A percentile compares a stretch with the other conserved stretches of the same genome.
These are phyloP conservation scores for Lethocerus indicus DNA, from an alignment of 1,140 invertebrate species.

Conservation along the genomic window DNA sequence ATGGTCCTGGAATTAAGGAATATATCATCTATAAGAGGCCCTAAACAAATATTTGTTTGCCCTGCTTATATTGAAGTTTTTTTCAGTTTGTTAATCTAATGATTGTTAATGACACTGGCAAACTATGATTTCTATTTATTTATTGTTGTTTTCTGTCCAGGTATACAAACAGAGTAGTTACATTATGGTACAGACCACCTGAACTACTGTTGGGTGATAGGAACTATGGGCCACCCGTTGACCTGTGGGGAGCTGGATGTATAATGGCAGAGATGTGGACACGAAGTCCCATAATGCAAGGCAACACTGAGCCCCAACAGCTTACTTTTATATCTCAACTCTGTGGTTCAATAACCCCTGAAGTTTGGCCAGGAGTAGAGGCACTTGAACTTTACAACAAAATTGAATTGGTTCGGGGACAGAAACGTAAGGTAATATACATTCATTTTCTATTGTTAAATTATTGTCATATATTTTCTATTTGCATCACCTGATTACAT, in stretches of 20 bases:
- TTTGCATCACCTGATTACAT: no score
- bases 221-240: slow-evolving; percentile 92
- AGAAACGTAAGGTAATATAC: slow-evolving; percentile 62
- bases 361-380: slow-evolving; percentile 91
- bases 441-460: slow-evolving; percentile 6
- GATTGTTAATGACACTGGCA: no score
- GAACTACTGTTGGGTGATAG: slow-evolving; percentile 77
- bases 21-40: no score
- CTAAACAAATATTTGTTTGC: no score
- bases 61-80: no score
- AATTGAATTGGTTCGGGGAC: slow-evolving; percentile 78
- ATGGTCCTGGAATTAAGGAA: no score
- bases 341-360: slow-evolving; percentile 88
- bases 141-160: slow-evolving; percentile 23
- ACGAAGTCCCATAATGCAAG: slow-evolving; percentile 57
- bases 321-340: slow-evolving; percentile 87
- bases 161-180: slow-evolving; percentile 96
- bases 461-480: no score
- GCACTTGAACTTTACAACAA: slow-evolving; percentile 80
- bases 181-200: slow-evolving; percentile 93
- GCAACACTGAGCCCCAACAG: slow-evolving; percentile 91
- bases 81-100: no score
- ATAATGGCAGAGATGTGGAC: slow-evolving; percentile 99
- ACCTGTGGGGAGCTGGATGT: slow-evolving; percentile 96
- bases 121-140: not conserved